Percentiles rank a stretch among this genome's conserved stretches.
Evolutionary conservation across 2,888 invertebrate genomes (phyloP).

Genomic region (Onchidella celtica): DNA sequence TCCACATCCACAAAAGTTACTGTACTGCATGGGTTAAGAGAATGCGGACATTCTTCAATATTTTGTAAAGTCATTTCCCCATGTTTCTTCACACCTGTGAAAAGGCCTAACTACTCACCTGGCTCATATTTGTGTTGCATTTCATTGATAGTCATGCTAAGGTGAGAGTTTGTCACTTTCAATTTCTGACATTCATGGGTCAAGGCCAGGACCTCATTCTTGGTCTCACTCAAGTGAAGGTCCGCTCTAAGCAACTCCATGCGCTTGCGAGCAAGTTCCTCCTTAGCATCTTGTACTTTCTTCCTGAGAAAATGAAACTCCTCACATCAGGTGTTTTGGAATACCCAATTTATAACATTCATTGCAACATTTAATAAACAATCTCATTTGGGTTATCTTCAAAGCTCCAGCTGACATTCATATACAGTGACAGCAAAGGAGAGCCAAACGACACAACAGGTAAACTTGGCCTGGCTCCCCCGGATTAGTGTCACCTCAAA

Average conservation of each 20-base stretch:
- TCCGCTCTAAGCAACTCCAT: conserved; percentile 55
- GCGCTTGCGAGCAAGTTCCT: conserved; percentile 55
- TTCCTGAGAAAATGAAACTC: conserved; percentile 27
- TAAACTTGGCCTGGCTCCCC: too few species aligned
- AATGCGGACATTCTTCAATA: too few species aligned
- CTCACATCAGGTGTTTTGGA: not conserved
- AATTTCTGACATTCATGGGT: conserved; percentile 57
- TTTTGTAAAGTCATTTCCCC: too few species aligned
- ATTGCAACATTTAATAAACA: too few species aligned
- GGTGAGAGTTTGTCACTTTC: conserved; percentile 60
- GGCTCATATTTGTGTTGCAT: conserved; percentile 68
- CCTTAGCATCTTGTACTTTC: conserved; percentile 33
- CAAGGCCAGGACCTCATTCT: conserved; percentile 56
- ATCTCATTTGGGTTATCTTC: too few species aligned
- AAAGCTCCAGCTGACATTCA: too few species aligned
- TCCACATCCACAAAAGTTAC: too few species aligned
- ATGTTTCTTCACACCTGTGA: too few species aligned
- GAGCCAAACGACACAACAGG: too few species aligned
- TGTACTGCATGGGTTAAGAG: too few species aligned
- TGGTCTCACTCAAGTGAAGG: conserved; percentile 49
- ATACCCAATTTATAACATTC: not conserved
- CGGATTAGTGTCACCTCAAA: too few species aligned
- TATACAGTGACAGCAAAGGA: too few species aligned
- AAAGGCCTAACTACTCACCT: conserved; percentile 61
- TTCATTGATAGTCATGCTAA: conserved; percentile 63